Base-by-base conservation (phyloP, 2,888 invertebrate genomes). In the Strigamia transsilvanica region DNA sequence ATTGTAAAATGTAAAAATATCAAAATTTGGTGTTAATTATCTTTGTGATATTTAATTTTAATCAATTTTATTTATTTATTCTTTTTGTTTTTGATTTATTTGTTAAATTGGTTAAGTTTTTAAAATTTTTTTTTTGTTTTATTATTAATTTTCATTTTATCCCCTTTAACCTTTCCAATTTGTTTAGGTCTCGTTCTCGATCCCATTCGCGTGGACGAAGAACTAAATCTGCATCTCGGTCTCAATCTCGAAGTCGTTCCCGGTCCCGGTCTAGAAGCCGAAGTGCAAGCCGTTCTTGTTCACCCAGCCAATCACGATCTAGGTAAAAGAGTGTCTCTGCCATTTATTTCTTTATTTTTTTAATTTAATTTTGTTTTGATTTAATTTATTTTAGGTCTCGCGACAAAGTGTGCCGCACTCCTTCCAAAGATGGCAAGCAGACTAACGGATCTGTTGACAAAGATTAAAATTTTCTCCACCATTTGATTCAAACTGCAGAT, bases 201-300 rank as follows among this genome's bases (percentile, higher is more conserved):
- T 80, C 80, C n/a, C 80, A 32, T 46, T 80, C 80, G 18, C 80
- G 80, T 80, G 80, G 80, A 80, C 21, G 80, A 32, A 18, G 51
- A 21, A 80, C 42, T 46, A 80, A 80, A 51, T 51, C 80, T 13
- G 32, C 46, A 15, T 80, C 80, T 15, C 80, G 51, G 12, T 80
- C 80, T 27, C 80, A 41, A 21, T 80, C 80, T 21, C 80, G 51
- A 18, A 80, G 80, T 46, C 80, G 80, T 51, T 80, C 80, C 42
- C 80, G 80, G 7, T 34, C 34, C 34, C 79, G 34, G 13, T 21
- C 80, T 42, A 23, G 80, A 23, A 80, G 80, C 23, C 15, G 80
- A 21, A 80, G 32, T 23, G 32, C 80, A 51, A 18, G 32, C 27
- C 32, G 32, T 21, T 51, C 80, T 21, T 46, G 80, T 23, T 80